Base-by-base conservation (phyloP, 2,113 vertebrate genomes). In the Callipepla squamata region DNA sequence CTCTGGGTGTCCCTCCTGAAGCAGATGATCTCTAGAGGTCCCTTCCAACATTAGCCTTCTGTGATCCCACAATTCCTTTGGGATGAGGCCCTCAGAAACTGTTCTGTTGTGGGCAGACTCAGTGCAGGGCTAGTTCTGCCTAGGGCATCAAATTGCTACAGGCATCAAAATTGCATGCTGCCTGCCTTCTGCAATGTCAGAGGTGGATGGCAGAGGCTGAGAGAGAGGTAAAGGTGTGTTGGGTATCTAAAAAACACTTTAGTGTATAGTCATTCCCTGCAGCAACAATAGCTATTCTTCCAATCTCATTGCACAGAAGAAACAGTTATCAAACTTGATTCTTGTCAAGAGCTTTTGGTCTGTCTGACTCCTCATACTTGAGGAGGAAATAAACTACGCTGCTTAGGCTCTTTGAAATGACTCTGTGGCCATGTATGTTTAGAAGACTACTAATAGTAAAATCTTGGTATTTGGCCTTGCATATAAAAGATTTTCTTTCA, bases 261-360 rank as follows among this genome's bases (percentile, higher is more conserved):
- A 12, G 12, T 69, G 4, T 3, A 1, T 4, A 19, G 8, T 40
- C 10, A n/a, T 2, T 8, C 25, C 3, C 17, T 32, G 25, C 45
- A 91, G 59, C 6, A 66, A 15, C 8, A 74, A 40, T 2, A 44
- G 20, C 4, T 58, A 13, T 47, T 28, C 53, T 44, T 50, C 57
- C 66, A 73, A 51, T 44, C 47, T 62, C 12, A 42, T 3, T 5
- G 26, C 23, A 48, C 57, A 57, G 53, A 26, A 70, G 19, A n/a
- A 86, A 12, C 30, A 47, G 34, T 55, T 2, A 63, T 14, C 22
- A 69, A 77, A 42, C 10, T 32, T 34, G 30, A 32, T 51, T 68
- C 12, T 36, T 51, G 20, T 69, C 32, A 47, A 40, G 28, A 74
- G 7, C 11, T 53, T 80, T 87, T 74, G 9, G 13, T 17, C 25